A percentile compares a stretch with the other conserved stretches of the same genome.
Evolutionary conservation across 2,113 vertebrate species (phyloP).

Genomic region (Aptenodytes patagonicus): DNA sequence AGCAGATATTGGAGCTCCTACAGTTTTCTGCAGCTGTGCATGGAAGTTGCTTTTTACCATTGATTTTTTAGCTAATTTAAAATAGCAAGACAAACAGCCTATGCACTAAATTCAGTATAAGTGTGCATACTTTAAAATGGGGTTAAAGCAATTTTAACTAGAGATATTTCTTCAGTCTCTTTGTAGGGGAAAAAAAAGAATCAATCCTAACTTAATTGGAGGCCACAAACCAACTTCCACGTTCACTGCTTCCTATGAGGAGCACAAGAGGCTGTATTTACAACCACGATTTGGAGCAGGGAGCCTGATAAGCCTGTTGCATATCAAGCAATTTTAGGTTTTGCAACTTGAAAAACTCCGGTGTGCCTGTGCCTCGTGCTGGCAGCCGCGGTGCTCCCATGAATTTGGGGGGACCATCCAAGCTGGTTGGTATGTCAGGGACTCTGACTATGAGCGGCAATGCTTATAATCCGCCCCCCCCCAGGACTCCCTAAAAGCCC

Average conservation of each 20-base stretch:
- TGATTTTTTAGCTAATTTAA: slow-evolving; percentile 82
- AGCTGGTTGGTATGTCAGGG: not conserved
- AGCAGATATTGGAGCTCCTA: slow-evolving; percentile 30
- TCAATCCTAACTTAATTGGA: slow-evolving; percentile 92
- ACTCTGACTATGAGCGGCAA: not conserved
- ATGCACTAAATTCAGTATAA: slow-evolving; percentile 67
- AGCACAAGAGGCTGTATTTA: slow-evolving; percentile 16
- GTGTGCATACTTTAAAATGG: slow-evolving; percentile 75
- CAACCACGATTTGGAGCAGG: slow-evolving; percentile 40
- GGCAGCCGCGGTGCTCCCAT: accelerated
- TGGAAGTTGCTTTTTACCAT: slow-evolving; percentile 72
- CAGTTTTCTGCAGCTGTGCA: slow-evolving; percentile 62
- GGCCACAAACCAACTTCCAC: slow-evolving; percentile 85
- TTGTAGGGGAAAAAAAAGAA: slow-evolving; percentile 73
- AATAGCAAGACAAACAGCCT: slow-evolving; percentile 77
- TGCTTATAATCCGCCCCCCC: not conserved
- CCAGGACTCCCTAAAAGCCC: not conserved
- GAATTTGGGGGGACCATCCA: not conserved
- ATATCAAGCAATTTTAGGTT: slow-evolving; percentile 36
- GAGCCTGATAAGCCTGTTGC: slow-evolving; percentile 37
- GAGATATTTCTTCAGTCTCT: slow-evolving; percentile 77
- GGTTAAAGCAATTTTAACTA: slow-evolving; percentile 82
- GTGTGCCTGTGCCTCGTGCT: not conserved
- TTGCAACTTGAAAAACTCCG: not conserved
- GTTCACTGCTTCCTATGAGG: slow-evolving; percentile 62